phyloP scores from a whole-genome alignment of 1,140 invertebrate genomes.

The Drosophila parvula region DNA sequence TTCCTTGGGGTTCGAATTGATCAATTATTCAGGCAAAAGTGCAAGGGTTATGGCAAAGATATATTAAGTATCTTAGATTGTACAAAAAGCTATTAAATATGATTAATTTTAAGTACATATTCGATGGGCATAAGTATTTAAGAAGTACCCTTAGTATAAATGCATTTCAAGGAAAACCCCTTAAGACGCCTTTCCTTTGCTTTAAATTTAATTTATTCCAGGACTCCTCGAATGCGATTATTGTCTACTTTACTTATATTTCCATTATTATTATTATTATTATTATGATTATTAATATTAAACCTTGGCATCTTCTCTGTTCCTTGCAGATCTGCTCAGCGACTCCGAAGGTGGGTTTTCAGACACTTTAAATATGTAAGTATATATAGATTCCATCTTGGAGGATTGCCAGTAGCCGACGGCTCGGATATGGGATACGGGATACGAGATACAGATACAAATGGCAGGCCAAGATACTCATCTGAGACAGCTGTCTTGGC shows the following conservation, averaged over 20 bases:
- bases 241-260: too few species aligned
- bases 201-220: constrained; percentile 9
- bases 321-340: constrained; percentile 1
- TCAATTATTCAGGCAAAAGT: neutral
- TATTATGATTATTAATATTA: constrained; percentile 8
- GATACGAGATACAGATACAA: constrained; percentile 20
- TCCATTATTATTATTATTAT: neutral
- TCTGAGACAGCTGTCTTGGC: constrained; percentile 62
- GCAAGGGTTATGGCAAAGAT: neutral
- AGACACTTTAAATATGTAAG: constrained; percentile 48
- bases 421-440: constrained; percentile 4
- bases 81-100: neutral
- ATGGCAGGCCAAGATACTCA: constrained; percentile 48
- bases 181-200: neutral
- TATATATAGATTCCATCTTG: neutral
- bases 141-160: neutral
- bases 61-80: neutral
- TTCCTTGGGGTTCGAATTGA: neutral
- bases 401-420: constrained; percentile 5
- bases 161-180: neutral
- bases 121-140: neutral
- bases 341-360: constrained; percentile 40
- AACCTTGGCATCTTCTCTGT: neutral
- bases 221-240: too few species aligned
- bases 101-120: neutral